phyloP scores from a whole-genome alignment of 64 coral and sea anemone genomes.

The Pocillopora verrucosa region DNA sequence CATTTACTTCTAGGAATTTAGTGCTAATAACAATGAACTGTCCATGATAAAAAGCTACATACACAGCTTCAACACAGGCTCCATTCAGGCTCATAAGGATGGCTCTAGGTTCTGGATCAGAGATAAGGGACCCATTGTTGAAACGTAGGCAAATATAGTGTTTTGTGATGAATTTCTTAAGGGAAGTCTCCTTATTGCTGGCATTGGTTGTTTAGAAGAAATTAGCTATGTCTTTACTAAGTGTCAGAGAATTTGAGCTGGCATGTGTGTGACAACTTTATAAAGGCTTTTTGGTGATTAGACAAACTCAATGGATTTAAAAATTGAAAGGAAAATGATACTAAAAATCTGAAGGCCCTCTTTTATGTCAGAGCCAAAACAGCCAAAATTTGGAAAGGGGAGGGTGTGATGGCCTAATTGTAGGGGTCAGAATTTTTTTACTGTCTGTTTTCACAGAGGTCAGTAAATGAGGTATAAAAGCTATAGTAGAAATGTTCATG shows the following conservation, averaged over 20 bases:
- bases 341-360: no score
- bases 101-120: conserved; percentile 96
- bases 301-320: no score
- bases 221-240: background rate
- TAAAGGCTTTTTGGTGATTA: no score
- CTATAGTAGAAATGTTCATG: background rate
- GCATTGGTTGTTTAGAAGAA: background rate
- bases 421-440: no score
- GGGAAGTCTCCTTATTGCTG: background rate
- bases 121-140: conserved; percentile 95
- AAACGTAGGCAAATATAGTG: conserved; percentile 63
- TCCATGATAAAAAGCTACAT: conserved; percentile 95
- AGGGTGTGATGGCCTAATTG: no score
- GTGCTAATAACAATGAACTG: conserved; percentile 68
- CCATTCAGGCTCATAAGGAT: conserved; percentile 90
- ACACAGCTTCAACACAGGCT: conserved; percentile 89
- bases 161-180: background rate
- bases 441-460: no score
- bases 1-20: conserved; percentile 58
- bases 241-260: no score
- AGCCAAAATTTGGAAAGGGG: no score
- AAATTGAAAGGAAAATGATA: no score
- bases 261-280: no score
- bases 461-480: no score
- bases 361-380: no score